Evolutionary conservation across 1,140 invertebrate species (phyloP).

Genomic region (Drosophila watanabei): DNA sequence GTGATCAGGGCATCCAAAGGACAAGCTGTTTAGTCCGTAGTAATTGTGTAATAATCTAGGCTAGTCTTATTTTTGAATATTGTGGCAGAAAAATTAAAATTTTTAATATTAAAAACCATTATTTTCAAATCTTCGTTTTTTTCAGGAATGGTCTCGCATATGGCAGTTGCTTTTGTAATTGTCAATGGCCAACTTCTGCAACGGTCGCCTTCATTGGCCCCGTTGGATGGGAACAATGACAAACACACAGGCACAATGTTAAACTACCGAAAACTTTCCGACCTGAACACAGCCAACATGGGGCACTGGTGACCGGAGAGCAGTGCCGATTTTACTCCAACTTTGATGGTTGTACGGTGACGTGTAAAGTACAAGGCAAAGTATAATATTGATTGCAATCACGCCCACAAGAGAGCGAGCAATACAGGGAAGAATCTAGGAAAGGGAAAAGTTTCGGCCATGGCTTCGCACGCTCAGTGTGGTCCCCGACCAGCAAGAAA

Average conservation of each 20-base stretch:
- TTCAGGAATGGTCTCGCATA: conserved; percentile 16
- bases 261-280: conserved; percentile 64
- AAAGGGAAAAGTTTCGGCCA: conserved; percentile 58
- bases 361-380: conserved; percentile 72
- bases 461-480: conserved; percentile 70
- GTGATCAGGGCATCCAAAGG: conserved; percentile 39
- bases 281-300: conserved; percentile 5
- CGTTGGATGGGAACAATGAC: conserved; percentile 1
- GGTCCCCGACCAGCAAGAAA: conserved; percentile 51
- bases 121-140: neutral
- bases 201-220: neutral
- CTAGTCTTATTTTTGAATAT: neutral
- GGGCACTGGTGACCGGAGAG: conserved; percentile 23
- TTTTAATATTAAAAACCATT: neutral
- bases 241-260: conserved; percentile 41
- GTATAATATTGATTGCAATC: conserved; percentile 71
- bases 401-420: conserved; percentile 18
- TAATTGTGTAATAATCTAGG: conserved; percentile 51
- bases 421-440: neutral
- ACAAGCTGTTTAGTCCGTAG: conserved; percentile 24
- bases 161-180: conserved; percentile 52
- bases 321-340: conserved; percentile 61
- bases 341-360: conserved; percentile 79
- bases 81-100: neutral
- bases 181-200: conserved; percentile 41